Evolutionary conservation across 2,797 vertebrate genomes (phyloP).

Genomic region (Atherinosoma microstoma): DNA sequence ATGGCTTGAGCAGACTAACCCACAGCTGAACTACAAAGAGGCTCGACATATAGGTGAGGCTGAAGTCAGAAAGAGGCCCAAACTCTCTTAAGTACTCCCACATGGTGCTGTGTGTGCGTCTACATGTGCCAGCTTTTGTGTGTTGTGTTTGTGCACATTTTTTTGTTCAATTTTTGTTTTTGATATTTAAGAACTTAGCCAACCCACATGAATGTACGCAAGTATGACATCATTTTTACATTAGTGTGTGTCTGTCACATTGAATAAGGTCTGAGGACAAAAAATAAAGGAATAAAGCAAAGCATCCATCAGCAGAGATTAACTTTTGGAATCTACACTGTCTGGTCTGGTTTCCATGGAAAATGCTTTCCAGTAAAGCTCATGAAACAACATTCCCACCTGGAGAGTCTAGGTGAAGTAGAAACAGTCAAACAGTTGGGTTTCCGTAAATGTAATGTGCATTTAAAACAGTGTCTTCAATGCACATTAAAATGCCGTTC

Average conservation of each 20-base stretch:
- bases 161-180: slow-evolving; percentile 7
- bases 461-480: neutral
- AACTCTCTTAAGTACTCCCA: slow-evolving; percentile 57
- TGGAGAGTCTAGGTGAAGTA: neutral
- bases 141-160: slow-evolving; percentile 15
- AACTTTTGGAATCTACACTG: slow-evolving; percentile 18
- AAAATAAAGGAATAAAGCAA: slow-evolving; percentile 10
- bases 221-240: slow-evolving; percentile 13
- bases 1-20: slow-evolving; percentile 61
- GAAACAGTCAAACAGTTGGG: neutral
- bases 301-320: slow-evolving; percentile 25
- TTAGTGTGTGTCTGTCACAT: slow-evolving; percentile 14
- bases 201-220: slow-evolving; percentile 1
- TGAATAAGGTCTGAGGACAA: slow-evolving; percentile 14
- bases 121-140: slow-evolving; percentile 24
- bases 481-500: neutral
- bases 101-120: slow-evolving; percentile 41
- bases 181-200: slow-evolving; percentile 13
- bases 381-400: neutral
- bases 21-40: slow-evolving; percentile 60
- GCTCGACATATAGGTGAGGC: slow-evolving; percentile 45
- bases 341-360: slow-evolving; percentile 30
- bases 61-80: slow-evolving; percentile 32
- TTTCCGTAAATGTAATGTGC: neutral
- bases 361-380: slow-evolving; percentile 8